These are phyloP conservation scores for Parnassius glacialis DNA, from an alignment of 2,888 invertebrate genomes.

Conservation along the genomic window DNA sequence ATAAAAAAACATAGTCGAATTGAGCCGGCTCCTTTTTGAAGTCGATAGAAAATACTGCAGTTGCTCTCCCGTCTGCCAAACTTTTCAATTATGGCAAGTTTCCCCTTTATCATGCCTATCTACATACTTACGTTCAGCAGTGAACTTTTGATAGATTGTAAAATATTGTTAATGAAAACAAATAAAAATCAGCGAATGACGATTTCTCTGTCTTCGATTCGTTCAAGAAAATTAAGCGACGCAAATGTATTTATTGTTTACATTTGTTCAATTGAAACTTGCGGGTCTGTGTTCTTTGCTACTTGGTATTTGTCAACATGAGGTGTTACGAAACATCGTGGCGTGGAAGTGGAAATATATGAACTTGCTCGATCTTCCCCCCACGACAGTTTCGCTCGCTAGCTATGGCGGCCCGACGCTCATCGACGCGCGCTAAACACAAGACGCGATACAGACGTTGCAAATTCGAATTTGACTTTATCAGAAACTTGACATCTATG, in stretches of 20 bases:
- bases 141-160: too few relatives aligned
- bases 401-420: slow-evolving; percentile 65
- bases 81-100: too few relatives aligned
- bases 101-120: too few relatives aligned
- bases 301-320: slow-evolving; percentile 33
- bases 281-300: slow-evolving; percentile 9
- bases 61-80: too few relatives aligned
- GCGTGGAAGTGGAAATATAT: slow-evolving; percentile 73
- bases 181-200: neutral
- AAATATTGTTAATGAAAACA: too few relatives aligned
- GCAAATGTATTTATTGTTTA: slow-evolving; percentile 16
- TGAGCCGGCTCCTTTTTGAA: too few relatives aligned
- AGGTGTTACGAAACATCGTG: slow-evolving; percentile 35
- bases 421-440: slow-evolving; percentile 51
- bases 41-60: too few relatives aligned
- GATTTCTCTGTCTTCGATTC: neutral
- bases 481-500: slow-evolving; percentile 30
- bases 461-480: slow-evolving; percentile 39
- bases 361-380: slow-evolving; percentile 44
- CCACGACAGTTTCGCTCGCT: slow-evolving; percentile 57
- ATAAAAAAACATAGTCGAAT: too few relatives aligned
- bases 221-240: slow-evolving; percentile 10
- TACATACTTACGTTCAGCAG: too few relatives aligned
- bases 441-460: slow-evolving; percentile 59
- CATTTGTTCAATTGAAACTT: too few relatives aligned